A percentile compares a stretch with the other conserved stretches of the same genome.
phyloP scores from a whole-genome alignment of 2,113 vertebrate species.

The Maccullochella peelii region DNA sequence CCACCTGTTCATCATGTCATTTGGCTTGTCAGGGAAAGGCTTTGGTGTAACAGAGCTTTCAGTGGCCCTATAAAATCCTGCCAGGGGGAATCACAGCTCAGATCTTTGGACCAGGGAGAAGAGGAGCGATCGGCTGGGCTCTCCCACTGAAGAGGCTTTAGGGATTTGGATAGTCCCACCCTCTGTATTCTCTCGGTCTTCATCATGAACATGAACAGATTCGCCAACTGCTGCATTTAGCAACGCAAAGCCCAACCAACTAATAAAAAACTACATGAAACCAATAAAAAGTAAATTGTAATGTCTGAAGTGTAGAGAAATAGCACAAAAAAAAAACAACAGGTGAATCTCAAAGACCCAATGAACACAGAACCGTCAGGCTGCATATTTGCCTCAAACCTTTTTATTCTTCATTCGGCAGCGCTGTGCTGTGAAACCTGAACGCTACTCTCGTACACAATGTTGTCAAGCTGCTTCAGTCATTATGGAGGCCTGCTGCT shows the following conservation, averaged over 20 bases:
- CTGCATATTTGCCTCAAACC: slow-evolving; percentile 21
- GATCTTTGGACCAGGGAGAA: slow-evolving; percentile 56
- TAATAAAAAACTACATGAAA: slow-evolving; percentile 23
- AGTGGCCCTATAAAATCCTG: slow-evolving; percentile 55
- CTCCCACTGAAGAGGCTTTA: slow-evolving; percentile 50
- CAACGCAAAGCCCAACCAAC: slow-evolving; percentile 7
- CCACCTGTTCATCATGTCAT: slow-evolving; percentile 57
- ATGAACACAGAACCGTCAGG: slow-evolving; percentile 18
- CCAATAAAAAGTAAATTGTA: not conserved
- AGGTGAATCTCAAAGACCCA: slow-evolving; percentile 22
- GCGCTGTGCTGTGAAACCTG: slow-evolving; percentile 39
- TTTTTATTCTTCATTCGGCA: slow-evolving; percentile 32
- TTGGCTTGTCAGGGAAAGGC: slow-evolving; percentile 59
- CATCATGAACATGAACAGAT: slow-evolving; percentile 43
- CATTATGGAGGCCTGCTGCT: slow-evolving; percentile 47
- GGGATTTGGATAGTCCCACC: slow-evolving; percentile 54
- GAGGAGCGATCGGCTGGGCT: slow-evolving; percentile 21
- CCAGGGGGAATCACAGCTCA: slow-evolving; percentile 66
- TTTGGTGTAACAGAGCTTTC: slow-evolving; percentile 66
- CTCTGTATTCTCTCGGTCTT: slow-evolving; percentile 26
- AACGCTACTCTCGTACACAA: slow-evolving; percentile 9
- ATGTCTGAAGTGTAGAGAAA: slow-evolving; percentile 29
- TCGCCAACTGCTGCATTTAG: slow-evolving; percentile 21
- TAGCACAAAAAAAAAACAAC: not conserved
- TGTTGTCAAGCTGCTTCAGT: slow-evolving; percentile 35